Evolutionary conservation across 2,888 invertebrate species (phyloP), one percentile per base, ranked within the genome.

Genomic region (Drosophila subquinaria): DNA sequence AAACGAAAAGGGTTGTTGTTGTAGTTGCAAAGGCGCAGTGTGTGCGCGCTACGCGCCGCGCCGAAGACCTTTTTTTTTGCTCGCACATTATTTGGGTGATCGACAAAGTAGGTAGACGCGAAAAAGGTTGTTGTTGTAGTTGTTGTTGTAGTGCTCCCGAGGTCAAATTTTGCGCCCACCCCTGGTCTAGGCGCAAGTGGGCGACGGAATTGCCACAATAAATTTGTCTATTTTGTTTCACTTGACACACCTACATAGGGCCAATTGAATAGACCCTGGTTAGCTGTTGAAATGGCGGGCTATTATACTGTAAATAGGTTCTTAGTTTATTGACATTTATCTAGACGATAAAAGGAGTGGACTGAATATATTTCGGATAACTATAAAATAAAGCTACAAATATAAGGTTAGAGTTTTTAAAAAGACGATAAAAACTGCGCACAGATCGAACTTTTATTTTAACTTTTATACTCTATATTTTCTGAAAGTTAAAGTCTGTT

Each of bases 211-310:
- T 73, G 78, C 72, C 56, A 53, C 72, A 82, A 88, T 79, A 78
- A 83, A 79, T 78, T 71, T 69, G 73, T 80, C 69, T 69, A 70
- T 83, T 83, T 84, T 61, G 84, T 79, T 71, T 71, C 77, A 84
- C 73, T 81, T 81, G 83, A 76, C 88, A 82, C 84, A 84, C 84
- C 84, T 84, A 84, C 85, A 61, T 69, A 38, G 66, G 47, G 65
- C 59, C 43, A 62, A 52, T 63, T 47, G 52, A 47, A 33, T 27
- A 60, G 55, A 56, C 33, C 27, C 48, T 65, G 40, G 60, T 60
- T 60, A 57, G 65, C 63, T 50, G 23, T 3, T 38, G 61, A 61
- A 50, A 50, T 51, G 47, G 45, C 60, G 63, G 59, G 40, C 47
- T 65, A 35, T 51, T 61, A 30, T 42, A n/a, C 38, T 51, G 45